Conservation (phyloP, 2,797 vertebrate species). For the Falco naumanni region DNA sequence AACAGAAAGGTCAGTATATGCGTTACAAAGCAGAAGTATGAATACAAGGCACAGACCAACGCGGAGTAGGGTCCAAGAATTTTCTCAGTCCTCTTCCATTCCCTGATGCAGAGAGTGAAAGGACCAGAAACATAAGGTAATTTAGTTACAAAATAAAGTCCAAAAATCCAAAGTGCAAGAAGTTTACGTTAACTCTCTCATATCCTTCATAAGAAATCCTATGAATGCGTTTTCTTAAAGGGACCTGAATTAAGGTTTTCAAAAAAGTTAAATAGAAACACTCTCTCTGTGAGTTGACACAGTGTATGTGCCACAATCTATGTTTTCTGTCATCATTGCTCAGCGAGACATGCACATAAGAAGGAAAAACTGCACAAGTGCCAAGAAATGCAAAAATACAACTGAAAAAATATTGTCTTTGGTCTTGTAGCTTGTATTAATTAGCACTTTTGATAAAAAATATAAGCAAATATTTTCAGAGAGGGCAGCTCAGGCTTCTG, state of each 20-base stretch:
- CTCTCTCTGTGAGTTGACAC: background rate
- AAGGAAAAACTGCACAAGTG: background rate
- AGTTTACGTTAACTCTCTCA: background rate
- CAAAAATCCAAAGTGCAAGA: background rate
- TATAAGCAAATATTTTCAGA: background rate
- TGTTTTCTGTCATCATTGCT: background rate
- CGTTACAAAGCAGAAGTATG: background rate
- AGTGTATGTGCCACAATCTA: background rate
- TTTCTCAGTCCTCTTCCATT: background rate
- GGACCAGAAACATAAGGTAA: background rate
- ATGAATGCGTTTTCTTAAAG: background rate
- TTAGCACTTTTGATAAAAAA: background rate
- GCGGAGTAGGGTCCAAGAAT: accelerated
- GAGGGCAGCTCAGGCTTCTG: background rate
- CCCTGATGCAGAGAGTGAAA: background rate
- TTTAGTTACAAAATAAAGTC: background rate
- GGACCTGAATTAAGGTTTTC: background rate
- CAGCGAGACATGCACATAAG: background rate
- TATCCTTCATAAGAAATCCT: accelerated
- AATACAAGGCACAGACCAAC: background rate
- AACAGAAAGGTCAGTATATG: background rate
- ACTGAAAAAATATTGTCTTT: background rate
- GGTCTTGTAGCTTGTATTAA: background rate
- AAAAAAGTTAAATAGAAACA: background rate
- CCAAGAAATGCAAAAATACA: background rate